Evolutionary conservation across 2,113 vertebrate genomes (phyloP), one percentile per base, ranked within the genome.

Genomic region (Eidolon helvum): DNA sequence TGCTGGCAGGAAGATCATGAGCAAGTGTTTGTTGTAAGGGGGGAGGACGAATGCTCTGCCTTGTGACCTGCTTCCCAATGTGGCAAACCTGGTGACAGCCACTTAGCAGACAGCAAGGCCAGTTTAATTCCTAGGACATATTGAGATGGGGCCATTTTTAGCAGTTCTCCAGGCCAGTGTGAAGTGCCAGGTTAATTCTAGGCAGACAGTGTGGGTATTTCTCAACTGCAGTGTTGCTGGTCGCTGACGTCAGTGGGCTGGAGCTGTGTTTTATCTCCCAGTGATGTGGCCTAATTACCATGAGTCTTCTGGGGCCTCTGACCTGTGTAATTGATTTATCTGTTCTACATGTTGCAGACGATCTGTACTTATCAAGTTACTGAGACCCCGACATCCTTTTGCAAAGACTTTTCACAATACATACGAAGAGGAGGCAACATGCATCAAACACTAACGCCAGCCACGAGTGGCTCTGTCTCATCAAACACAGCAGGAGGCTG

Each of bases 271-370:
- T 95, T 85, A 89, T 91, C 83, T 97, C 93, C 96, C 18, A 0
- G 82, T 93, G 72, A 94, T 96, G 57, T 92, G 94, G 86, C 94
- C 97, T 95, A 83, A 95, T 97, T 97, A 93, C 77, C 68, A 2
- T 28, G 40, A 61, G 82, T 84, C 94, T 48, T 82, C 79, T 86
- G 91, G 85, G 92, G 93, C 88, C 82, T 94, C 93, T 94, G 93
- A 82, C 82, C 89, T 30, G 7, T 80, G 91, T 96, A 95, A 97
- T 97, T 97, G 93, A 97, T 97, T 97, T 97, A 87, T 96, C 86
- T 96, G 85, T 86, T 95, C 72, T 83, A 35, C 74, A 63, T 86
- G 85, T 83, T 91, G n/a, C 90, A 82, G 94, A 94, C 78, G 91
- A 97, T 55, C 43, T 18, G 84, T 96, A 75, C 90, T 97, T 93